A percentile compares a stretch with the other conserved stretches of the same genome.
These are phyloP conservation scores for Lithophane leautieri DNA, from an alignment of 2,888 invertebrate species.

Conservation along the genomic window DNA sequence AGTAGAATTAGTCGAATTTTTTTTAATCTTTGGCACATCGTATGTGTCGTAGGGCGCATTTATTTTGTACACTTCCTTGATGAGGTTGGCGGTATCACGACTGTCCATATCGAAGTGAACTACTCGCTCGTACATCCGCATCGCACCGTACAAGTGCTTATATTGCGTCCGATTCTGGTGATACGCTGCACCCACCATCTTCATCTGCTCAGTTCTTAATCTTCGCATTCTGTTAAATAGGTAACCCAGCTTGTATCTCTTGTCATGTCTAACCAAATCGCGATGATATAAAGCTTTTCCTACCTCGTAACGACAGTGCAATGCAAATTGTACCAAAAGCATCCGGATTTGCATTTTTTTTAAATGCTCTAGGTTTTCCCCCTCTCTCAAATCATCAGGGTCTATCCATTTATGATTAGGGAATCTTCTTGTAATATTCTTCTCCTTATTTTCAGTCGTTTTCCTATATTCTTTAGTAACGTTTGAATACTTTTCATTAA, in stretches of 20 bases:
- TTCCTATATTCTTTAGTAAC: not conserved
- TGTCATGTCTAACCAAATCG: slow-evolving; percentile 58
- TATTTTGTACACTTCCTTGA: slow-evolving; percentile 39
- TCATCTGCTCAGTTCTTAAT: slow-evolving; percentile 69
- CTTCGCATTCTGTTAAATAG: slow-evolving; percentile 74
- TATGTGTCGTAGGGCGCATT: not conserved
- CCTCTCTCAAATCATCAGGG: no score
- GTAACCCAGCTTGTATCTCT: slow-evolving; percentile 74
- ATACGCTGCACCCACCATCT: slow-evolving; percentile 49
- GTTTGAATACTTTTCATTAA: slow-evolving; percentile 36
- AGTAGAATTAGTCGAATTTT: no score
- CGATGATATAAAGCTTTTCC: slow-evolving; percentile 66
- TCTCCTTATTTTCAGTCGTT: not conserved
- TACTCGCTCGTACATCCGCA: slow-evolving; percentile 69
- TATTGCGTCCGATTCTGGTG: accelerated
- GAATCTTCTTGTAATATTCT: not conserved
- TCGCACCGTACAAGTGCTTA: not conserved
- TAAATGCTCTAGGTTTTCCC: accelerated
- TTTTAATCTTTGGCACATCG: accelerated
- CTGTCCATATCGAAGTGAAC: slow-evolving; percentile 72
- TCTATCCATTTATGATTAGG: not conserved
- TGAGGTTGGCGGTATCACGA: slow-evolving; percentile 65
- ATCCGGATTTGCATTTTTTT: not conserved
- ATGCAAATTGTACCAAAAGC: slow-evolving; percentile 61
- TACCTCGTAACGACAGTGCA: slow-evolving; percentile 71